These are phyloP conservation scores for Diplosoma virens DNA, from an alignment of 23 tunicate species.

Conservation along the genomic window DNA sequence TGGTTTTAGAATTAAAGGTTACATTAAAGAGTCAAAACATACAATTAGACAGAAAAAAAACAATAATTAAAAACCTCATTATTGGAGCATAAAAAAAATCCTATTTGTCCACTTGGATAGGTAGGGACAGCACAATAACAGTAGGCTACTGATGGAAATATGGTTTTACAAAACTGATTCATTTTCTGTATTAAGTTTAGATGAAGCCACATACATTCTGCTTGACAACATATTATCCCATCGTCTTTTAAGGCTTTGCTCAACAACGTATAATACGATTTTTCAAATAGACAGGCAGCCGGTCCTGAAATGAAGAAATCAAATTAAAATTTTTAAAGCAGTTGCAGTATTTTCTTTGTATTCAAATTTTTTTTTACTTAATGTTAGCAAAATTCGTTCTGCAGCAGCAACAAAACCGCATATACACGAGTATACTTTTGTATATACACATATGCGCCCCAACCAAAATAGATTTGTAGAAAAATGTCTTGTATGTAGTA, in stretches of 20 bases:
- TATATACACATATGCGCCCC: too few relatives aligned
- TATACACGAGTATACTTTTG: too few relatives aligned
- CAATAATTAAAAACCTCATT: too few relatives aligned
- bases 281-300: constrained; percentile 74
- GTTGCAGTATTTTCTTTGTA: too few relatives aligned
- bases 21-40: background rate
- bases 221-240: constrained; percentile 83
- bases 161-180: constrained; percentile 67
- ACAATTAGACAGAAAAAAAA: constrained; percentile 13
- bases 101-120: constrained; percentile 96
- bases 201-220: constrained; percentile 92
- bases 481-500: too few relatives aligned
- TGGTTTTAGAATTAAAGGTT: background rate
- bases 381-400: too few relatives aligned
- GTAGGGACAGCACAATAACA: constrained; percentile 80
- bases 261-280: constrained; percentile 78
- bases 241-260: constrained; percentile 49
- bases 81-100: constrained; percentile 72
- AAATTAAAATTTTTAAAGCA: too few relatives aligned
- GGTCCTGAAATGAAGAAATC: constrained; percentile 50
- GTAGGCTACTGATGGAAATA: constrained; percentile 67
- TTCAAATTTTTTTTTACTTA: too few relatives aligned
- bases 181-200: constrained; percentile 60
- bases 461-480: too few relatives aligned
- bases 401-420: too few relatives aligned